Evolutionary conservation across 2,797 vertebrate genomes (phyloP).

Genomic region (Vipera latastei): DNA sequence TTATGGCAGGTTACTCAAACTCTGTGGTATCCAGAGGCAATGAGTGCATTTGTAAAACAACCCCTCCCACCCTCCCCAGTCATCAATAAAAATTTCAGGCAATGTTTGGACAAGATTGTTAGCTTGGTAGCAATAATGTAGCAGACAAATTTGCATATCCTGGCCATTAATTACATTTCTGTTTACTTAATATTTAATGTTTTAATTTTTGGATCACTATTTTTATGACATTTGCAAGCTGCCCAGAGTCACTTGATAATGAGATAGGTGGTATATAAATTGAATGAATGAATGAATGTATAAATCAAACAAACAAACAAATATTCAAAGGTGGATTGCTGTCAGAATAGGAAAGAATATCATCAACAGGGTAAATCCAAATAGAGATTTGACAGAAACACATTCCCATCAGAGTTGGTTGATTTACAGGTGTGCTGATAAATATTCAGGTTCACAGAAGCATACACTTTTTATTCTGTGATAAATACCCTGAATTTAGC

Average conservation of each 20-base stretch:
- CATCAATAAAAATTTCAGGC: neutral
- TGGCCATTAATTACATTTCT: neutral
- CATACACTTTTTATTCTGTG: neutral
- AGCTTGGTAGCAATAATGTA: neutral
- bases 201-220: neutral
- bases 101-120: neutral
- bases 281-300: no score
- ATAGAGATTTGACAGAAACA: neutral
- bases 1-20: neutral
- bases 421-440: neutral
- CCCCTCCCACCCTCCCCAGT: neutral
- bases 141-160: neutral
- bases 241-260: neutral
- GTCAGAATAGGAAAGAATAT: neutral
- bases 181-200: neutral
- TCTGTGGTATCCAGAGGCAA: neutral
- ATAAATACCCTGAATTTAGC: neutral
- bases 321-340: neutral
- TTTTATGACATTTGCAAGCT: neutral
- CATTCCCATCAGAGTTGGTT: neutral
- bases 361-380: neutral
- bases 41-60: neutral
- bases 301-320: no score
- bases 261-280: neutral
- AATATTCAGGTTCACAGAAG: neutral